Conservation (phyloP, 30 jellyfish, hydroid and myxozoan species). For the Phacellophora camtschatica region DNA sequence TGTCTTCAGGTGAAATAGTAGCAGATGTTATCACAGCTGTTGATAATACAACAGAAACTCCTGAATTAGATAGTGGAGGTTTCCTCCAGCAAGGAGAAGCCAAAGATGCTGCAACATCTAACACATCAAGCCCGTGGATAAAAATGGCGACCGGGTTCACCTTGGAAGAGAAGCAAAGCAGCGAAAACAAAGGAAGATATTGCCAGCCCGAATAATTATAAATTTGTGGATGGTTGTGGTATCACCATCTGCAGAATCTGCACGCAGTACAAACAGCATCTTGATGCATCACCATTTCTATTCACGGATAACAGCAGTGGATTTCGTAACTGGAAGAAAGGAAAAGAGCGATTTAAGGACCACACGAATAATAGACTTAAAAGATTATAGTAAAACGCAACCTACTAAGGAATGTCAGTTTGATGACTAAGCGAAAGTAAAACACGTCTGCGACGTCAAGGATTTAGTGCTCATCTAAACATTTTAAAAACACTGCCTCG, state of each 20-base stretch:
- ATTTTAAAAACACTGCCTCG: slow-evolving; percentile 40
- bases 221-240: slow-evolving; percentile 27
- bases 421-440: slow-evolving; percentile 21
- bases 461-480: slow-evolving; percentile 24
- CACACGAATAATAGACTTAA: slow-evolving; percentile 15
- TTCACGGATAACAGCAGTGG: slow-evolving; percentile 26
- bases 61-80: slow-evolving; percentile 35
- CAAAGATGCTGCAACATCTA: slow-evolving; percentile 26
- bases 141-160: slow-evolving; percentile 30
- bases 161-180: slow-evolving; percentile 5
- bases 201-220: slow-evolving; percentile 16
- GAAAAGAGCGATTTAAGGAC: slow-evolving; percentile 37
- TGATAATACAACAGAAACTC: slow-evolving; percentile 15
- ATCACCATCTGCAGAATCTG: slow-evolving; percentile 44
- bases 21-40: slow-evolving; percentile 35
- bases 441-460: slow-evolving; percentile 50
- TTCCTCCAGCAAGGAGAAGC: slow-evolving; percentile 19
- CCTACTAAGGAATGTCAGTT: slow-evolving; percentile 25
- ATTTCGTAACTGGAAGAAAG: slow-evolving; percentile 49
- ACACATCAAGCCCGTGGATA: slow-evolving; percentile 18
- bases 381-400: slow-evolving; percentile 29
- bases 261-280: slow-evolving; percentile 32
- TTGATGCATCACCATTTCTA: slow-evolving; percentile 24
- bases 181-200: slow-evolving; percentile 25
- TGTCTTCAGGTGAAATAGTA: neutral